Base-by-base conservation (phyloP, 1,140 invertebrate species). In the Carposina sasakii region DNA sequence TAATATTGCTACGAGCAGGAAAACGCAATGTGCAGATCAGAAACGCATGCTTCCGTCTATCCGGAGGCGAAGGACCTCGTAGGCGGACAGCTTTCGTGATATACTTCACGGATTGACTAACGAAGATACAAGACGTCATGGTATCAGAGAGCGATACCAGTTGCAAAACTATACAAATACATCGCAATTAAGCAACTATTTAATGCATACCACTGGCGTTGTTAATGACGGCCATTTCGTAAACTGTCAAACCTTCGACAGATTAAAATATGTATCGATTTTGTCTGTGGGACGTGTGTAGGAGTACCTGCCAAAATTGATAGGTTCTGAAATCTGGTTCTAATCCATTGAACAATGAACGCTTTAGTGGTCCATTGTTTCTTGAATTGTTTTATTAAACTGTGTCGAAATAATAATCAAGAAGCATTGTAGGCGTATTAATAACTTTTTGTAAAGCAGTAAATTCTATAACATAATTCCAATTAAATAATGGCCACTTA, bases 341-440 rank as follows among this genome's bases (percentile, higher is more conserved):
- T 58, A 47, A 55, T 61, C 24, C 52, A 43, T 44, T 62, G 52
- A 62, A 60, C 63, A 60, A 54, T 52, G 43, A 59, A 40, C 53
- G 47, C 54, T 65, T 60, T 66, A 67, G 50, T 30, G 22, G 42
- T n/a, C 63, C 52, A 72, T 69, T 72, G 69, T 72, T 67, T 65
- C 46, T 46, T 23, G 49, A 45, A 60, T 60, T 54, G 52, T 53
- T 23, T 62, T 57, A 64, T 64, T 61, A 59, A 54, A 52, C 42
- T 58, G 52, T 48, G 24, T 67, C 52, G 57, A 65, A 69, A 63
- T 36, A 36, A 50, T 57, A 61, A 72, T 65, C 52, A 56, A 34
- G 42, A n/a, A n/a, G n/a, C n/a, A n/a, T n/a, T n/a, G n/a, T n/a
- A n/a, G n/a, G n/a, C n/a, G n/a, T n/a, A n/a, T n/a, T n/a, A n/a